A percentile compares a stretch with the other conserved stretches of the same genome.
Conservation (phyloP, 2,888 invertebrate genomes). For the Hecatera dysodea region DNA sequence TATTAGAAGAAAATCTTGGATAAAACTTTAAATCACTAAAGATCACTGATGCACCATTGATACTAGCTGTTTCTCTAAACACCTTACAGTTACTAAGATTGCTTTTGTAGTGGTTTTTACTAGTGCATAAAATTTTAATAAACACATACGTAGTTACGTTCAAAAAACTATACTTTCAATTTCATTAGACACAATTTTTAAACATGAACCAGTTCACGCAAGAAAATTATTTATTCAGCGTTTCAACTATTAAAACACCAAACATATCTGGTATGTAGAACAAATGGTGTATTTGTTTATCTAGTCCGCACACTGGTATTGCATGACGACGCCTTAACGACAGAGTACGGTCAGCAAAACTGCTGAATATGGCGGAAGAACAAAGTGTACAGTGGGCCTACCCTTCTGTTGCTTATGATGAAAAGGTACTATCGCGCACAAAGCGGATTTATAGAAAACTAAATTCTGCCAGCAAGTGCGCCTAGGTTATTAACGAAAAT, state of each 20-base stretch:
- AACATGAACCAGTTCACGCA: slow-evolving; percentile 1
- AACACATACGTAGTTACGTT: neutral
- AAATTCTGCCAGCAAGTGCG: no score
- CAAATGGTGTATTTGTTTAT: slow-evolving; percentile 17
- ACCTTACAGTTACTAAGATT: no score
- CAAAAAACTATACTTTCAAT: neutral
- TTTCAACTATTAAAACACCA: slow-evolving; percentile 2
- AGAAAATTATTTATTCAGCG: neutral
- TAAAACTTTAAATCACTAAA: neutral
- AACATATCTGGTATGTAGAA: slow-evolving; percentile 1
- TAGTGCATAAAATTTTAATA: neutral
- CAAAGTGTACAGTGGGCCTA: slow-evolving; percentile 18
- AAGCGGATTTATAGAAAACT: slow-evolving; percentile 1
- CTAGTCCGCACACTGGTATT: slow-evolving; percentile 26
- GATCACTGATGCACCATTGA: neutral
- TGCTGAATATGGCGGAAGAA: slow-evolving; percentile 32
- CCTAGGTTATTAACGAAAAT: no score
- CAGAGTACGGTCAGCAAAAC: slow-evolving; percentile 14
- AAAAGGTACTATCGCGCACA: slow-evolving; percentile 23
- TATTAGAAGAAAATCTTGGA: neutral
- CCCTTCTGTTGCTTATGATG: neutral
- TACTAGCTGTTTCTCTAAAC: neutral
- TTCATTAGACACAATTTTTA: neutral
- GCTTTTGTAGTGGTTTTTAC: no score
- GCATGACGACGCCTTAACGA: slow-evolving; percentile 6